Percentiles rank a stretch among this genome's conserved stretches.
These are phyloP conservation scores for Acanthisitta chloris DNA, from an alignment of 2,113 vertebrate genomes.

Conservation along the genomic window DNA sequence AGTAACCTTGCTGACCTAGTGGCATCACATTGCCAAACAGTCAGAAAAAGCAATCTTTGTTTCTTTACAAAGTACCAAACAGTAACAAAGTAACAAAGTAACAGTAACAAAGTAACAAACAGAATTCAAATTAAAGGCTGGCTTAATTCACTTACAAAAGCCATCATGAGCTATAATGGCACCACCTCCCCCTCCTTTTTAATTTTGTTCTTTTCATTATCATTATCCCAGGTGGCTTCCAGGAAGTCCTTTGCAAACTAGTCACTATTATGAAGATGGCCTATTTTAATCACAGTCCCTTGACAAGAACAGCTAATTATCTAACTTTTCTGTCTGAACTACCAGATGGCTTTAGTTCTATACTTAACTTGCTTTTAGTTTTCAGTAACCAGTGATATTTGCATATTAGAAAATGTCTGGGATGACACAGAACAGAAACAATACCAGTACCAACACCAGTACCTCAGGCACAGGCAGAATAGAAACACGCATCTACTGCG, in stretches of 20 bases:
- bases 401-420: not conserved
- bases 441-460: not conserved
- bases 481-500: not conserved
- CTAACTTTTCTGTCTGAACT: slow-evolving; percentile 37
- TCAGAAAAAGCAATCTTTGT: too few species aligned
- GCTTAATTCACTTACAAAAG: not conserved
- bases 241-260: slow-evolving; percentile 46
- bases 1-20: not conserved
- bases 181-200: slow-evolving; percentile 1
- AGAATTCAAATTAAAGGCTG: not conserved
- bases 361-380: slow-evolving; percentile 4
- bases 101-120: not conserved
- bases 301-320: slow-evolving; percentile 62
- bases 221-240: slow-evolving; percentile 38
- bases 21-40: not conserved
- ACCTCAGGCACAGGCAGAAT: not conserved
- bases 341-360: slow-evolving; percentile 44
- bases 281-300: slow-evolving; percentile 63
- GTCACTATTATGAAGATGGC: slow-evolving; percentile 36
- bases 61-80: too few species aligned
- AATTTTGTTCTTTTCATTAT: slow-evolving; percentile 59
- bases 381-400: not conserved
- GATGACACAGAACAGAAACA: not conserved
- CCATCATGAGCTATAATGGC: not conserved
- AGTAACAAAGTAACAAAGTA: too few species aligned